phyloP scores from a whole-genome alignment of 2,797 vertebrate species.

The Halcyon leucocephala region DNA sequence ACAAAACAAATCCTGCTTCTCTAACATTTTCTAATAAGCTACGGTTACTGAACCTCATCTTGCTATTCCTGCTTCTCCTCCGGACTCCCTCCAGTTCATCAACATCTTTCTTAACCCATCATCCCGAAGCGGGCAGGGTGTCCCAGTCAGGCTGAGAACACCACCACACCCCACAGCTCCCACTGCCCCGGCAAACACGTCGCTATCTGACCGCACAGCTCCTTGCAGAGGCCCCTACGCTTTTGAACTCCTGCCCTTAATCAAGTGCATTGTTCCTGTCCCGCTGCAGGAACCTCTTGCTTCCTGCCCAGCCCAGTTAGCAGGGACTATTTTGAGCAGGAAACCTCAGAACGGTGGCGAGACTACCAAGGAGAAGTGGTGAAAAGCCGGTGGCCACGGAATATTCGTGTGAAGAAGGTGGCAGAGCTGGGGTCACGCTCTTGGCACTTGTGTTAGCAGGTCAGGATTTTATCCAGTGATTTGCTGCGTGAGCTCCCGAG shows the following conservation, averaged over 20 bases:
- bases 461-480: background rate
- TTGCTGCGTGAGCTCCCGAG: background rate
- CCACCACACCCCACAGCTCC: background rate
- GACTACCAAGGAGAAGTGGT: background rate
- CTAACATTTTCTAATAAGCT: background rate
- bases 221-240: background rate
- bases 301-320: background rate
- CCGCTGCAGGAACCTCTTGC: background rate
- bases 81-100: background rate
- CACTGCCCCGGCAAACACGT: background rate
- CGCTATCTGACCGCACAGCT: accelerated
- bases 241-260: background rate
- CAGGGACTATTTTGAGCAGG: background rate
- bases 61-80: background rate
- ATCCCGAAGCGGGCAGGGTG: background rate
- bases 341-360: background rate
- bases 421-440: background rate
- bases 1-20: background rate
- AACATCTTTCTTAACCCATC: background rate
- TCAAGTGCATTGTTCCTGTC: background rate
- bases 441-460: accelerated
- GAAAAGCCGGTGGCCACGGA: background rate
- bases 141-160: background rate
- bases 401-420: no score
- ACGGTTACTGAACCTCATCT: background rate